These are phyloP conservation scores for Parnassius glacialis DNA, from an alignment of 2,888 invertebrate species.

Conservation along the genomic window DNA sequence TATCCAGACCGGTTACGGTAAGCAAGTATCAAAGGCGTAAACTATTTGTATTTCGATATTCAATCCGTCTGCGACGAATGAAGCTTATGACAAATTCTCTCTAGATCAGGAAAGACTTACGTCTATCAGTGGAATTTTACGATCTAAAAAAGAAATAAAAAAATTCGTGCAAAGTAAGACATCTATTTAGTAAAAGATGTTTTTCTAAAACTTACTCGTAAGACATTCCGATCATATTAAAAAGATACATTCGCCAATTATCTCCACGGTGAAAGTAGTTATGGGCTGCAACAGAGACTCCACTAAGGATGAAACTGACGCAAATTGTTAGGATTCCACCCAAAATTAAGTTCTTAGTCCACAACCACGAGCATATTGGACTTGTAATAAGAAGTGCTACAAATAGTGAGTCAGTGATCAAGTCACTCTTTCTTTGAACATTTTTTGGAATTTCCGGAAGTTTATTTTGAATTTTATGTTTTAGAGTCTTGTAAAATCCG, in stretches of 20 bases:
- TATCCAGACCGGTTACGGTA: too few species aligned
- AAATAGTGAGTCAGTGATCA: slow-evolving; percentile 52
- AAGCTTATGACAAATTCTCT: too few species aligned
- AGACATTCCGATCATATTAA: slow-evolving; percentile 85
- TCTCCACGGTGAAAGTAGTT: slow-evolving; percentile 91
- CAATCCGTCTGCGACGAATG: too few species aligned
- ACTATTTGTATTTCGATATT: too few species aligned
- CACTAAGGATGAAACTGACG: slow-evolving; percentile 49
- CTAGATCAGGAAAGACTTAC: too few species aligned
- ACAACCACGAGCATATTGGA: slow-evolving; percentile 55
- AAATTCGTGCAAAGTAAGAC: too few species aligned
- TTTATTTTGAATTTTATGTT: slow-evolving; percentile 78
- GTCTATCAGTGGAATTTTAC: too few species aligned
- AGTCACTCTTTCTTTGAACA: slow-evolving; percentile 55
- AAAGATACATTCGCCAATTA: slow-evolving; percentile 90
- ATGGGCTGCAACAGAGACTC: slow-evolving; percentile 83
- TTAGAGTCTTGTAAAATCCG: slow-evolving; percentile 89
- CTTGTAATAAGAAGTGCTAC: slow-evolving; percentile 45
- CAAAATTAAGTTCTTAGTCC: slow-evolving; percentile 46
- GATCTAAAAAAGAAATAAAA: too few species aligned
- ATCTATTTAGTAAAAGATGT: too few species aligned
- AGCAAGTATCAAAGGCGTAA: too few species aligned
- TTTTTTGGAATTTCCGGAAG: slow-evolving; percentile 75
- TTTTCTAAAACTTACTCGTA: slow-evolving; percentile 70
- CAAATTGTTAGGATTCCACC: slow-evolving; percentile 48